Conservation (phyloP, 2,797 vertebrate genomes). For the Diglossa cyanea region DNA sequence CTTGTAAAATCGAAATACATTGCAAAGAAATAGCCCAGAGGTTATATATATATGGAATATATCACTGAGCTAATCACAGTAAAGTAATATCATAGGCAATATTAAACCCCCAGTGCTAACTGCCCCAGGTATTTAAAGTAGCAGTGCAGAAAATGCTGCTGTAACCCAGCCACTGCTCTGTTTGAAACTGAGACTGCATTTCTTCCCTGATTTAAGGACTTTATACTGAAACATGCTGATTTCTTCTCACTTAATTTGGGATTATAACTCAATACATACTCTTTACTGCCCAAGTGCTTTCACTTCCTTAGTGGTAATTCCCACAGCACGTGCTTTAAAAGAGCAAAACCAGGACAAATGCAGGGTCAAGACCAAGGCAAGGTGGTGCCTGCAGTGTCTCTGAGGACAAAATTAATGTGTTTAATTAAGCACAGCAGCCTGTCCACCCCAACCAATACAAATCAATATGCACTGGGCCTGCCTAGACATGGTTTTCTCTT, state of each 20-base stretch:
- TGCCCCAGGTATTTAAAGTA: conserved; percentile 34
- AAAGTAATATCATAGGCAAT: not conserved
- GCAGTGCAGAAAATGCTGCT: not conserved
- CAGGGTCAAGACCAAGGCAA: not conserved
- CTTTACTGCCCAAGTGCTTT: not conserved
- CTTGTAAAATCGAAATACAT: conserved; percentile 51
- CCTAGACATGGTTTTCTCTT: accelerated
- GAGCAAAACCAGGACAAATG: not conserved
- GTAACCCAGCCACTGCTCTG: not conserved
- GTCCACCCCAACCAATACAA: not conserved
- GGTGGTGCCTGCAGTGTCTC: not conserved
- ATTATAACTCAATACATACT: not conserved
- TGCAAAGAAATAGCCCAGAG: conserved; percentile 58
- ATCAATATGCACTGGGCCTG: not conserved
- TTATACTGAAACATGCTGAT: not conserved
- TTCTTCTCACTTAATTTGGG: not conserved
- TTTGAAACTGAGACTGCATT: not conserved
- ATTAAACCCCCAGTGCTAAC: conserved; percentile 28
- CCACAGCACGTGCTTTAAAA: not conserved
- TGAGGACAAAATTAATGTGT: not conserved
- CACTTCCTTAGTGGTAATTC: not conserved
- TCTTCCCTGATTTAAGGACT: not conserved
- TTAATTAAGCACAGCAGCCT: not conserved
- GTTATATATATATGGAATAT: conserved; percentile 29
- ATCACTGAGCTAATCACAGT: conserved; percentile 52